Percentiles rank a stretch among this genome's conserved stretches.
Conservation (phyloP, 2,797 vertebrate genomes). For the Poecilia picta region DNA sequence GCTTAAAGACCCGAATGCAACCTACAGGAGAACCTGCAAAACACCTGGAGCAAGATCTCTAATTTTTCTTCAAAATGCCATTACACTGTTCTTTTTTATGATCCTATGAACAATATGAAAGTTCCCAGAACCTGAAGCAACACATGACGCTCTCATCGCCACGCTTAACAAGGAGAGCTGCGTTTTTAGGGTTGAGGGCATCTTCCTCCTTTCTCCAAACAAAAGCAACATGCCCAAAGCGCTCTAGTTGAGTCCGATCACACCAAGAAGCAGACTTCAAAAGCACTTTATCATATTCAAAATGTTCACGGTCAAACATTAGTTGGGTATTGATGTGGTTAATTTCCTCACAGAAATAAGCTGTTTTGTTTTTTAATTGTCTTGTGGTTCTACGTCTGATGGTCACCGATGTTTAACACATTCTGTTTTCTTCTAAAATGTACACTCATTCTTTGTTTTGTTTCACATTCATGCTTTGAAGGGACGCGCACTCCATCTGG, state of each 20-base stretch:
- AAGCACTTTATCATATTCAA: neutral
- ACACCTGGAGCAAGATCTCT: neutral
- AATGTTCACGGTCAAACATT: no score
- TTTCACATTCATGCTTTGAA: neutral
- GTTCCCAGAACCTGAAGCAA: neutral
- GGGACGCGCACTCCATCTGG: neutral
- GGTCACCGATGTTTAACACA: neutral
- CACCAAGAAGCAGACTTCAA: neutral
- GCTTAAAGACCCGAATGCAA: neutral
- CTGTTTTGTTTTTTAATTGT: no score
- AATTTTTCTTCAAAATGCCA: neutral
- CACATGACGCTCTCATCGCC: neutral
- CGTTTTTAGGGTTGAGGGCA: neutral
- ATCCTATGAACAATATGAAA: neutral
- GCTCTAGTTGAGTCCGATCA: neutral
- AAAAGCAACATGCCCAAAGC: neutral
- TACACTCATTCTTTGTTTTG: neutral
- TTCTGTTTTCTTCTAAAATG: neutral
- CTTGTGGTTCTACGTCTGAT: no score
- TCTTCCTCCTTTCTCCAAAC: neutral
- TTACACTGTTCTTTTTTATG: neutral
- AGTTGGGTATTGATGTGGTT: no score
- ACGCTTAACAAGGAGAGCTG: no score
- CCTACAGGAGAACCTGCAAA: neutral
- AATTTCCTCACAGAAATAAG: no score